Percentiles rank a stretch among this genome's conserved stretches.
Evolutionary conservation across 2,113 vertebrate species (phyloP).

Genomic region (Sciurus niger): DNA sequence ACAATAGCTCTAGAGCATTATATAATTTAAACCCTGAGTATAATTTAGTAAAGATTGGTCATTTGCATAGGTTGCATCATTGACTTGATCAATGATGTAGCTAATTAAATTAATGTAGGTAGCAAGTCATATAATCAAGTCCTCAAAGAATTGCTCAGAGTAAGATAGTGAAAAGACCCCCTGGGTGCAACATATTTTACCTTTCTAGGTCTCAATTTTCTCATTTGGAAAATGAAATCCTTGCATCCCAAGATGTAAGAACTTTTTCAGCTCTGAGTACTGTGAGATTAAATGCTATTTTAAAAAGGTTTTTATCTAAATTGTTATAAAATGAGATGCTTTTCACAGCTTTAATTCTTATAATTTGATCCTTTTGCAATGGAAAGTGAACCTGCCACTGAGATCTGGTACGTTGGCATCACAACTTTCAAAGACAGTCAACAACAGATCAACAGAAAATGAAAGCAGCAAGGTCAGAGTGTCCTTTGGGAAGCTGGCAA

Average conservation of each 20-base stretch:
- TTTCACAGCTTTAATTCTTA: conserved; percentile 63
- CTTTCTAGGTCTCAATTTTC: conserved; percentile 1
- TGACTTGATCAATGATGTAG: conserved; percentile 50
- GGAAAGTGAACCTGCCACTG: conserved; percentile 59
- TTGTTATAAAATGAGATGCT: conserved; percentile 44
- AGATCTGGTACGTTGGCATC: conserved; percentile 69
- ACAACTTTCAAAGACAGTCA: background rate
- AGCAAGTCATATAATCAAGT: conserved; percentile 47
- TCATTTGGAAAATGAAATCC: background rate
- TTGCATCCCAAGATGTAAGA: background rate
- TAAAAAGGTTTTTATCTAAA: background rate
- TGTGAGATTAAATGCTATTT: background rate
- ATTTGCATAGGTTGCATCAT: conserved; percentile 43
- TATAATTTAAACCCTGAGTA: conserved; percentile 26
- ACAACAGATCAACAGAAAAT: conserved; percentile 71
- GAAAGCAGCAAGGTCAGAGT: conserved; percentile 67
- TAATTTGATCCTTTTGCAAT: conserved; percentile 60
- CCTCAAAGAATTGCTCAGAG: conserved; percentile 34
- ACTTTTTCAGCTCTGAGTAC: background rate
- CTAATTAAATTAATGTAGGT: conserved; percentile 57
- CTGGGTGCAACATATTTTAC: conserved; percentile 12
- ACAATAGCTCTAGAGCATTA: background rate
- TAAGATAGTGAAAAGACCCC: background rate
- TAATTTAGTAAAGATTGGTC: conserved; percentile 49
- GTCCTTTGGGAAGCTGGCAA: conserved; percentile 33